phyloP scores from a whole-genome alignment of 2,113 vertebrate genomes.

The Rhinolophus sinicus region DNA sequence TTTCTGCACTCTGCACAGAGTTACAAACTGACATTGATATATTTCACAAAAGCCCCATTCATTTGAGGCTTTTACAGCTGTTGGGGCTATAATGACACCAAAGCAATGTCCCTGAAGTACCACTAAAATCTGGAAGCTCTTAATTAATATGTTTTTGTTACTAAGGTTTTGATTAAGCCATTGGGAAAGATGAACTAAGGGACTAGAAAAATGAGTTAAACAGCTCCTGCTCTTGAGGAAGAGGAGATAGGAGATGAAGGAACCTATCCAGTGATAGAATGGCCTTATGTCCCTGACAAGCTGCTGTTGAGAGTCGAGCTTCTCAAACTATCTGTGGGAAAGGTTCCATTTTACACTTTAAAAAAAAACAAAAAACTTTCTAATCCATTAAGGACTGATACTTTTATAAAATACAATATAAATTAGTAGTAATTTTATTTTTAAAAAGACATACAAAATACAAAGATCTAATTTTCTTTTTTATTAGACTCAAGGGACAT shows the following conservation, averaged over 20 bases:
- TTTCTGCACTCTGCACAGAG: background rate
- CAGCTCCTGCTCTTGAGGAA: background rate
- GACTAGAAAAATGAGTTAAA: constrained; percentile 9
- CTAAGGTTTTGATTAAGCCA: background rate
- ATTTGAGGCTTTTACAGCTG: fast-evolving
- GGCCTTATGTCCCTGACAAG: background rate
- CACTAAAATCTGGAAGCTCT: background rate
- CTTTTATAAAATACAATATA: background rate
- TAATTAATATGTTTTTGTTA: background rate
- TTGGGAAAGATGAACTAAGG: background rate
- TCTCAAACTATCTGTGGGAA: background rate
- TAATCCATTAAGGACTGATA: background rate
- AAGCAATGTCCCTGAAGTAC: background rate
- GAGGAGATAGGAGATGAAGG: background rate
- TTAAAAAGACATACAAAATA: background rate
- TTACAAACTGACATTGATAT: background rate
- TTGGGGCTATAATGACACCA: background rate
- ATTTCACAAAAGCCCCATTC: background rate
- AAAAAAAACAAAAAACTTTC: background rate
- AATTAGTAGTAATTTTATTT: background rate
- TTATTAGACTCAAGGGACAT: background rate
- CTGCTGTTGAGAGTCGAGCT: background rate
- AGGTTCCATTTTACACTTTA: background rate
- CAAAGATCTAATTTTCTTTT: background rate
- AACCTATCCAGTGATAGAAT: background rate